Base-by-base conservation (phyloP, 2,113 vertebrate genomes). In the human region DNA sequence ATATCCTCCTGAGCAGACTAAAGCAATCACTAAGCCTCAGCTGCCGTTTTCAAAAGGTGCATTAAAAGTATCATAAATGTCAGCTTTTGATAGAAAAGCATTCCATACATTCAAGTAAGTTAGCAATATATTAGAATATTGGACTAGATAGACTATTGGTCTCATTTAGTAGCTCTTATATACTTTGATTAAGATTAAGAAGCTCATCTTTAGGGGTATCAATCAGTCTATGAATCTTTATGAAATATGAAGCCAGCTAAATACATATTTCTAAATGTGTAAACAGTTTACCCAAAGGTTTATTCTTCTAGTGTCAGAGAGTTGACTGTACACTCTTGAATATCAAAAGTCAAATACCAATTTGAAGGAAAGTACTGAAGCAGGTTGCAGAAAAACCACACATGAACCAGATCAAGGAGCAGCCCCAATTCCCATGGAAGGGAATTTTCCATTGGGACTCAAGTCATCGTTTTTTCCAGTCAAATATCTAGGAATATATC, bases 231-330 rank as follows among this genome's bases (percentile, higher is more conserved):
- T 50, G 48, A 84, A 73, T 59, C 68, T 93, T 76, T 75, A 64
- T 93, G 57, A 61, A 83, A 83, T n/a, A 80, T 22, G 97, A 97
- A 96, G 84, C 84, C 97, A 86, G 22, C 12, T 96, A 97, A 93
- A 98, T 90, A 89, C 59, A 70, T 90, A 96, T 82, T 97, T 93
- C 78, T 96, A 93, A 97, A 50, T 96, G 83, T 93, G 48, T 92
- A 90, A 96, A 87, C 6, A 88, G 43, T 94, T 92, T 96, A 59
- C 43, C 50, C 66, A 91, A 45, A 92, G 61, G 32, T 97, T 90
- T 90, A 82, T 92, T 75, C 76, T 96, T 94, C 64, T 92, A 73
- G 59, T 90, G 61, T 95, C 35, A 85, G 35, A 59, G 22, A 89
- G 78, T 93, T 96, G 72, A 95, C 66, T 50, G 80, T 85, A 96